These are phyloP conservation scores for Listrodromus nycthemerus DNA, from an alignment of 2,888 invertebrate species.

Conservation along the genomic window DNA sequence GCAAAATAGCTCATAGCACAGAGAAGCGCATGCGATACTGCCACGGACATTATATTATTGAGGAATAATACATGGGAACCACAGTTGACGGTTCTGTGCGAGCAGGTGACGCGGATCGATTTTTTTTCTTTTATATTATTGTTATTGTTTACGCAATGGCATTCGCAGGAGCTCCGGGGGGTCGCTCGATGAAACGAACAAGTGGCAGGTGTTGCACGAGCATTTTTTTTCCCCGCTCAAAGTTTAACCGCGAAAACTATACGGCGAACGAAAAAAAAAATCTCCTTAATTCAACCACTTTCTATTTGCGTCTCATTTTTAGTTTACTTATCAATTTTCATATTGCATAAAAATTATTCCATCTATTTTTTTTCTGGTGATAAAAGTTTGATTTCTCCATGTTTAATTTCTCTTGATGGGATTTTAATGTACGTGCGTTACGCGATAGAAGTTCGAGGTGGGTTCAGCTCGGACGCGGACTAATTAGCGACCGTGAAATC, in stretches of 20 bases:
- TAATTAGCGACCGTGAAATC: slow-evolving; percentile 79
- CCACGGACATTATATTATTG: slow-evolving; percentile 28
- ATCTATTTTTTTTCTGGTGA: background rate
- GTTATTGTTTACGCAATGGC: slow-evolving; percentile 57
- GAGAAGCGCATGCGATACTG: slow-evolving; percentile 6
- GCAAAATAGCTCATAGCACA: slow-evolving; percentile 11
- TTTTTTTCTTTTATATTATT: slow-evolving; percentile 63
- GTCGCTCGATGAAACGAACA: slow-evolving; percentile 39
- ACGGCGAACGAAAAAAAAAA: background rate
- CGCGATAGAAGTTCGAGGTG: slow-evolving; percentile 22
- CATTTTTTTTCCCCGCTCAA: slow-evolving; percentile 42
- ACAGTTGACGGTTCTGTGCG: slow-evolving; percentile 58
- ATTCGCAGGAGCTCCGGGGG: slow-evolving; percentile 47
- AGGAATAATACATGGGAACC: slow-evolving; percentile 74
- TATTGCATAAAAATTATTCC: no score
- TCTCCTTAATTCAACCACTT: background rate
- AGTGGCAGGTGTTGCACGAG: slow-evolving; percentile 52
- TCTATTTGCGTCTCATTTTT: no score
- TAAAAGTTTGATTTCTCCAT: background rate
- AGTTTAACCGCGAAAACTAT: slow-evolving; percentile 13
- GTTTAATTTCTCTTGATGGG: slow-evolving; percentile 1
- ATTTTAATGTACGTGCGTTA: slow-evolving; percentile 13
- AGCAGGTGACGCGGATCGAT: slow-evolving; percentile 78
- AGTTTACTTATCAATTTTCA: no score
- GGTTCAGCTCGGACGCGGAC: slow-evolving; percentile 62